Conservation (phyloP, 2,888 invertebrate species). For the Drosophila falleni region DNA sequence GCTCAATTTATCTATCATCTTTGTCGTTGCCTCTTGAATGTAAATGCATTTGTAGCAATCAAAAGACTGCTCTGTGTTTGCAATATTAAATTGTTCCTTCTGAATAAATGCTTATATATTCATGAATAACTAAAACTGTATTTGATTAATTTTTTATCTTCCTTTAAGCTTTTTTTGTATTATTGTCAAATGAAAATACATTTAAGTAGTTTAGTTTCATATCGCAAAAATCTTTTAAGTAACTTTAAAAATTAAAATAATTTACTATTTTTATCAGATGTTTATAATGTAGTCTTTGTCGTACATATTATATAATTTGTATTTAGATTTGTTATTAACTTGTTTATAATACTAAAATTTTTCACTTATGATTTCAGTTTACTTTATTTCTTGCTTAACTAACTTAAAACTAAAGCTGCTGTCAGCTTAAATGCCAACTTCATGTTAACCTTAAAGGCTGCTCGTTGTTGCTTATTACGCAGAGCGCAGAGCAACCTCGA, state of each 20-base stretch:
- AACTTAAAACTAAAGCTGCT: background rate
- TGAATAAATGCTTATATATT: slow-evolving; percentile 20
- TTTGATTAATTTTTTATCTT: no score
- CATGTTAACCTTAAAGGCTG: slow-evolving; percentile 30
- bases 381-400: background rate
- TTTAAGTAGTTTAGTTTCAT: no score
- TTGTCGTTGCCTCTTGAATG: slow-evolving; percentile 28
- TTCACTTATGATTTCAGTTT: background rate
- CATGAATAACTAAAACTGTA: no score
- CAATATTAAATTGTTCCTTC: slow-evolving; percentile 34
- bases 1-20: slow-evolving; percentile 17
- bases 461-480: slow-evolving; percentile 57
- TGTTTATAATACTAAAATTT: background rate
- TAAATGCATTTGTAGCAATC: background rate
- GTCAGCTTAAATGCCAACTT: slow-evolving; percentile 19
- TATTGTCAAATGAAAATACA: background rate
- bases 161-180: no score
- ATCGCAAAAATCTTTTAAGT: no score
- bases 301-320: no score
- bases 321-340: background rate
- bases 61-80: slow-evolving; percentile 15
- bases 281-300: no score
- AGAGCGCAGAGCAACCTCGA: slow-evolving; percentile 27
- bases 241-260: no score
- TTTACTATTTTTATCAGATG: no score